Percentiles rank a stretch among this genome's conserved stretches.
phyloP scores from a whole-genome alignment of 2,113 vertebrate species.

The Oceanites oceanicus region DNA sequence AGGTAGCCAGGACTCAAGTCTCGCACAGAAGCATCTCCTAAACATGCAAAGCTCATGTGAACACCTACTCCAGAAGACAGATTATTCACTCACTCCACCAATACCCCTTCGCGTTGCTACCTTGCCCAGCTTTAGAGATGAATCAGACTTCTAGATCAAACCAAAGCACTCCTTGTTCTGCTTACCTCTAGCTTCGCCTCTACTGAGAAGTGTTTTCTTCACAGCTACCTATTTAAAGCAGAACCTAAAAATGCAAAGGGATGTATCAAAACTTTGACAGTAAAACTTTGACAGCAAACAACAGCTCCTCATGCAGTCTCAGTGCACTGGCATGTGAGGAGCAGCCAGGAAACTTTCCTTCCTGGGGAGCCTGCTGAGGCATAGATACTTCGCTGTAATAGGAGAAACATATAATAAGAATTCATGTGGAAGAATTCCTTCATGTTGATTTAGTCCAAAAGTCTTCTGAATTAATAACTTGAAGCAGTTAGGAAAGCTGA shows the following conservation, averaged over 20 bases:
- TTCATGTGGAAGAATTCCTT: background rate
- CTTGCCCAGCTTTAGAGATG: background rate
- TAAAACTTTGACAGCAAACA: background rate
- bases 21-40: background rate
- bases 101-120: accelerated
- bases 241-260: background rate
- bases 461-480: background rate
- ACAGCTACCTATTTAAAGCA: background rate
- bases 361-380: background rate
- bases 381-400: background rate
- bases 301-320: background rate
- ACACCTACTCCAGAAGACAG: background rate
- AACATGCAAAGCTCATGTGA: background rate
- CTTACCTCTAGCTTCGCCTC: background rate
- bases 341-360: background rate
- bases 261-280: background rate
- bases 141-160: background rate
- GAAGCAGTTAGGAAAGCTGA: background rate
- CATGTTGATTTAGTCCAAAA: background rate
- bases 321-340: background rate
- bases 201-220: background rate
- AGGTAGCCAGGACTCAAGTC: background rate
- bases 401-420: background rate
- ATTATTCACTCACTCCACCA: background rate
- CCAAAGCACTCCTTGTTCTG: accelerated